phyloP scores from a whole-genome alignment of 2,113 vertebrate genomes.

The Eretmochelys imbricata region DNA sequence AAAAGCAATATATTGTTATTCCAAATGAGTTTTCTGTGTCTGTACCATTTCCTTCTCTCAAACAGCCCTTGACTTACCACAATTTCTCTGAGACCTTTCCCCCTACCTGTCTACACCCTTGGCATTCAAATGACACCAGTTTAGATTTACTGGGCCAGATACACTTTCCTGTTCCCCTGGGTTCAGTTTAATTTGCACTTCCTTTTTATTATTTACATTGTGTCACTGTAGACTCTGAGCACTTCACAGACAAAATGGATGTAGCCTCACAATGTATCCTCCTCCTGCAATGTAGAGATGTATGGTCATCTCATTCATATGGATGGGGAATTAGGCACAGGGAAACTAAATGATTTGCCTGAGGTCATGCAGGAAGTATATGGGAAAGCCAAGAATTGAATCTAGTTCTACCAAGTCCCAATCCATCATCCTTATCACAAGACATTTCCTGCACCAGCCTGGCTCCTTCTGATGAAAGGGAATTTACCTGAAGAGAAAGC shows the following conservation, averaged over 20 bases:
- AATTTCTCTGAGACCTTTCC: not conserved
- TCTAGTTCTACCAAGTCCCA: not conserved
- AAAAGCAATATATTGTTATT: slow-evolving; percentile 64
- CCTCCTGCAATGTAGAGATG: not conserved
- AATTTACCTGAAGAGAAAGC: not conserved
- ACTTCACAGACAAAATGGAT: not conserved
- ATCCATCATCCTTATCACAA: not conserved
- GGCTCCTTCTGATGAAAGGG: not conserved
- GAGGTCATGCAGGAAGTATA: not conserved
- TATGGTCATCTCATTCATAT: not conserved
- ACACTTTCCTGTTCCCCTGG: not conserved
- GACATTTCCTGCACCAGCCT: not conserved
- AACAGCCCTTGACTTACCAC: not conserved
- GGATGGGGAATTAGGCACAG: not conserved
- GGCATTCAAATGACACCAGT: not conserved
- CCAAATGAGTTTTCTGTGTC: slow-evolving; percentile 29
- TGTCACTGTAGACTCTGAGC: not conserved
- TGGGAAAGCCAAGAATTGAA: not conserved
- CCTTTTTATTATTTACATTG: not conserved
- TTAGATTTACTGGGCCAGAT: not conserved
- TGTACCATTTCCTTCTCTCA: slow-evolving; percentile 26
- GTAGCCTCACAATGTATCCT: not conserved
- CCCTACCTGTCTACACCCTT: not conserved
- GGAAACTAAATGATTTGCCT: not conserved
- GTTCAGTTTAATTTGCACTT: not conserved